Evolutionary conservation across 1,140 invertebrate genomes (phyloP).

Genomic region (Solen grandis): DNA sequence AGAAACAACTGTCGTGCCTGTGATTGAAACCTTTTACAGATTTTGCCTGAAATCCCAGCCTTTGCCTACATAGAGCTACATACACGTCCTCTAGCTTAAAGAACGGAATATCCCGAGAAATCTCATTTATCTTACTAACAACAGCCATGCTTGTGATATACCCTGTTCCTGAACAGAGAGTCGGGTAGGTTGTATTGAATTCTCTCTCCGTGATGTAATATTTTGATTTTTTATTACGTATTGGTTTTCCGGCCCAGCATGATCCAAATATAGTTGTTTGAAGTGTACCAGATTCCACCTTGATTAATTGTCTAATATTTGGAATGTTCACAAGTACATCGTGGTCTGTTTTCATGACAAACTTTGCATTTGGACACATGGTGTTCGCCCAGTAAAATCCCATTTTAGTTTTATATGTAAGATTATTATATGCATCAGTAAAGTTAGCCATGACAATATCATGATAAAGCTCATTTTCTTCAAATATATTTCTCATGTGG

Average conservation of each 20-base stretch:
- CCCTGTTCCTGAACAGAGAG: slow-evolving; percentile 78
- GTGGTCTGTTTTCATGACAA: not conserved
- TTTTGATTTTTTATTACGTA: slow-evolving; percentile 7
- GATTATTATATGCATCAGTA: not conserved
- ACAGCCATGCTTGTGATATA: slow-evolving; percentile 75
- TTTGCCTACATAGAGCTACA: slow-evolving; percentile 62
- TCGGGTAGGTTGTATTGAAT: slow-evolving; percentile 73
- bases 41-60: too few relatives aligned
- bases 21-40: too few relatives aligned
- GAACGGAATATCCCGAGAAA: slow-evolving; percentile 62
- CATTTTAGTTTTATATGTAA: not conserved
- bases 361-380: not conserved
- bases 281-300: not conserved
- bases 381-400: not conserved
- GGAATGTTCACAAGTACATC: not conserved
- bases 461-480: not conserved
- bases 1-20: too few relatives aligned
- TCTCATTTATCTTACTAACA: slow-evolving; percentile 67
- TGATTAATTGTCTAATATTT: not conserved
- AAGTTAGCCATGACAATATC: not conserved
- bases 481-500: not conserved
- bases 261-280: not conserved
- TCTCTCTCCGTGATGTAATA: slow-evolving; percentile 63
- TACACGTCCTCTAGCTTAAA: slow-evolving; percentile 79
- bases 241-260: not conserved